Evolutionary conservation across 2,888 invertebrate genomes (phyloP).

Genomic region (Mythimna loreyi): DNA sequence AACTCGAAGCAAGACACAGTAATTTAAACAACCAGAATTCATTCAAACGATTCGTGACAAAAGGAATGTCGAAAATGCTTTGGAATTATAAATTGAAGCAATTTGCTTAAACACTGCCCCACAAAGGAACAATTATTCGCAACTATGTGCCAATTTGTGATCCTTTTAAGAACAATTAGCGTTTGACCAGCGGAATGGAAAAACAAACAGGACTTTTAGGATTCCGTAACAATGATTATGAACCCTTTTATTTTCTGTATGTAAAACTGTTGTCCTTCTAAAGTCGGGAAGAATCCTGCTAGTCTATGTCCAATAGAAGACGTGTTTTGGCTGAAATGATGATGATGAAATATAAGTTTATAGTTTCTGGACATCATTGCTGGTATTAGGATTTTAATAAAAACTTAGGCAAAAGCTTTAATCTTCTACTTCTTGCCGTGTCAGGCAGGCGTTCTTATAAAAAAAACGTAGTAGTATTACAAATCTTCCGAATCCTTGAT

Average conservation of each 20-base stretch:
- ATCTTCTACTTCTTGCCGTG: no score
- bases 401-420: no score
- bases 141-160: constrained; percentile 70
- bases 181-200: constrained; percentile 63
- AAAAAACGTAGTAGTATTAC: no score
- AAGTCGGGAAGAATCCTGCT: no score
- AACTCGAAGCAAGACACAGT: constrained; percentile 8
- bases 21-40: constrained; percentile 43
- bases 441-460: no score
- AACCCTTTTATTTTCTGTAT: neutral
- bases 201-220: constrained; percentile 69
- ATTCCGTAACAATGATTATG: constrained; percentile 16
- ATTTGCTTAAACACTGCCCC: constrained; percentile 37
- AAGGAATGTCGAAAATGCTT: constrained; percentile 36
- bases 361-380: no score
- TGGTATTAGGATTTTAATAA: no score
- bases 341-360: no score
- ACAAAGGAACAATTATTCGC: constrained; percentile 45
- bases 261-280: no score
- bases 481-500: no score
- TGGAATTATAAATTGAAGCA: constrained; percentile 38
- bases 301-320: no score
- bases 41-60: constrained; percentile 33
- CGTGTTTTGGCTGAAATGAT: no score
- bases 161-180: constrained; percentile 78